Conservation (phyloP, 2,797 vertebrate species). For the Channallabes apus region DNA sequence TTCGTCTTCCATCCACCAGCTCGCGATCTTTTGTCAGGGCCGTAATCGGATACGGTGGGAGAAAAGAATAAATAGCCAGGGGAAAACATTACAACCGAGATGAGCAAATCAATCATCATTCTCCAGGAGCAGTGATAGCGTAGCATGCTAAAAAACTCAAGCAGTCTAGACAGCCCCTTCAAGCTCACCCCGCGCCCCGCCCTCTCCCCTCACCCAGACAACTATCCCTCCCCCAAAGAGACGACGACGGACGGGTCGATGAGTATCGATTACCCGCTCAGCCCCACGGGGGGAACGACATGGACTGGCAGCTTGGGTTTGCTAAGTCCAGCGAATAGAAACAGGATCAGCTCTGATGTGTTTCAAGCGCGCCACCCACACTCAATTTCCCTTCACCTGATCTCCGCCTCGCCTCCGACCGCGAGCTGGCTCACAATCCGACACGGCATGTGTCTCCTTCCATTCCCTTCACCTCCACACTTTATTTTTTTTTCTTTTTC, state of each 20-base stretch:
- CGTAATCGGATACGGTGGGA: conserved; percentile 10
- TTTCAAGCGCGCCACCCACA: conserved; percentile 53
- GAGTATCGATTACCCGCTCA: conserved; percentile 54
- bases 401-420: conserved; percentile 24
- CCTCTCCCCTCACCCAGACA: conserved; percentile 21
- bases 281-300: conserved; percentile 50
- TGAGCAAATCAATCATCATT: conserved; percentile 57
- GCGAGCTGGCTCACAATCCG: conserved; percentile 39
- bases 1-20: neutral
- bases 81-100: conserved; percentile 31
- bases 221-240: conserved; percentile 46
- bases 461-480: conserved; percentile 11
- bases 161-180: conserved; percentile 58
- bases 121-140: conserved; percentile 49
- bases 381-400: conserved; percentile 57
- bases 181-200: neutral
- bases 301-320: conserved; percentile 49
- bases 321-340: conserved; percentile 47
- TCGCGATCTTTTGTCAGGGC: neutral
- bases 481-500: no score
- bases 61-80: conserved; percentile 36
- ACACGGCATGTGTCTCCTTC: conserved; percentile 51
- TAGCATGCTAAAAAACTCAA: conserved; percentile 51
- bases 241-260: conserved; percentile 58
- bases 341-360: conserved; percentile 49